phyloP scores from a whole-genome alignment of 2,888 invertebrate species.

The Athalia rosae region DNA sequence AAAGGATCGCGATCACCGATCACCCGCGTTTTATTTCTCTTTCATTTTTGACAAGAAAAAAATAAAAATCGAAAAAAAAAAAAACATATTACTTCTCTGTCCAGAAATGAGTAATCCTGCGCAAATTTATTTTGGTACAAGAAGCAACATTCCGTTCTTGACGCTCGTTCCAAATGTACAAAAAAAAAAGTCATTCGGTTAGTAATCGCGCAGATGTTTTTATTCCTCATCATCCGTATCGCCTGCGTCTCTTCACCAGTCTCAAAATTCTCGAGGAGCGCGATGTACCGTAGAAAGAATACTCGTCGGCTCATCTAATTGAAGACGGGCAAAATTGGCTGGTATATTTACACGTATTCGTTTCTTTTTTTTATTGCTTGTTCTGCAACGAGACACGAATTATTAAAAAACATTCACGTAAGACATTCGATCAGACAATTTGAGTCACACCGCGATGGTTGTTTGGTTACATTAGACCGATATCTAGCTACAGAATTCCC shows the following conservation, averaged over 20 bases:
- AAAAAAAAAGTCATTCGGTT: neutral
- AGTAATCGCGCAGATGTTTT: too few relatives aligned
- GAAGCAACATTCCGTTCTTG: neutral
- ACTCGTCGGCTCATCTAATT: too few relatives aligned
- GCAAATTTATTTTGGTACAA: neutral
- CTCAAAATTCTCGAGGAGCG: too few relatives aligned
- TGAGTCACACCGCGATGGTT: conserved; percentile 7
- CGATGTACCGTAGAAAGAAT: too few relatives aligned
- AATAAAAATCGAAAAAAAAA: too few relatives aligned
- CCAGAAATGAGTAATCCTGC: conserved; percentile 15
- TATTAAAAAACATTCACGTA: neutral
- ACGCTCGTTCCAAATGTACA: conserved; percentile 6
- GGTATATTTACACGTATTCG: neutral
- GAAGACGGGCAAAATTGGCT: too few relatives aligned
- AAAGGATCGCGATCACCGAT: too few relatives aligned
- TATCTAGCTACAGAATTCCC: conserved; percentile 10
- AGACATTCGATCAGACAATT: neutral
- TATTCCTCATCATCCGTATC: too few relatives aligned
- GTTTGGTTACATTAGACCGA: neutral
- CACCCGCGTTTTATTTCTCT: too few relatives aligned
- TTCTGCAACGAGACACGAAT: neutral
- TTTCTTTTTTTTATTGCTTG: conserved; percentile 6
- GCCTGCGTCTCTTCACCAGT: too few relatives aligned
- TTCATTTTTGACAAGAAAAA: too few relatives aligned
- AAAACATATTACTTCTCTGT: neutral